Conservation (phyloP, 2,113 vertebrate genomes). For the Acanthochromis polyacanthus region DNA sequence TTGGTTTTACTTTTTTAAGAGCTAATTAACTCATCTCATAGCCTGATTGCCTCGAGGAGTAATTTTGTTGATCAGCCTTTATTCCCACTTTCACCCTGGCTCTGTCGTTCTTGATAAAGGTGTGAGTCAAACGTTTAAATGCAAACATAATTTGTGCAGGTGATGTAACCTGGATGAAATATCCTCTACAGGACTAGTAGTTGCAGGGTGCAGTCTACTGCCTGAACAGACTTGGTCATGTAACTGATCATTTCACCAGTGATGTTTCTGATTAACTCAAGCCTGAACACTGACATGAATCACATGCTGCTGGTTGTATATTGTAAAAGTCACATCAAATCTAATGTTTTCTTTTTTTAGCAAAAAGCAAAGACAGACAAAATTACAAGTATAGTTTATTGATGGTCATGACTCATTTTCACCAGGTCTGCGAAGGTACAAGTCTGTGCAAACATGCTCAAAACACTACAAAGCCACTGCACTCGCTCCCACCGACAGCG, state of each 20-base stretch:
- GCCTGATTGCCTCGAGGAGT: background rate
- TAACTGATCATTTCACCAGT: conserved; percentile 5
- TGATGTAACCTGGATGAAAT: conserved; percentile 45
- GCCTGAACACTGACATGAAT: background rate
- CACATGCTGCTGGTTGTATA: too few species aligned
- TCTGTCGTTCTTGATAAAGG: background rate
- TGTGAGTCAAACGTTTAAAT: background rate
- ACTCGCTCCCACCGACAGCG: conserved; percentile 64
- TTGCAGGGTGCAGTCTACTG: background rate
- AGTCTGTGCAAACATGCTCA: conserved; percentile 82
- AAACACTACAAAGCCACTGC: conserved; percentile 78
- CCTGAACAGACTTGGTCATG: conserved; percentile 3
- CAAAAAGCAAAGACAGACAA: conserved; percentile 14
- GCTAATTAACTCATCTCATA: background rate
- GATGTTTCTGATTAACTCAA: background rate
- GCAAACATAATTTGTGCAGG: conserved; percentile 5
- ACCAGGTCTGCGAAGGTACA: conserved; percentile 70
- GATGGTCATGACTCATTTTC: conserved; percentile 69
- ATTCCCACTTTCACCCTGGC: background rate
- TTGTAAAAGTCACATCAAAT: background rate
- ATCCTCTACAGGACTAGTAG: background rate
- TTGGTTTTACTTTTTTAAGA: too few species aligned
- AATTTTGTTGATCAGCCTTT: background rate
- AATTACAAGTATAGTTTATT: conserved; percentile 74
- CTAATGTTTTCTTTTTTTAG: too few species aligned